Evolutionary conservation across 2,888 invertebrate species (phyloP), one percentile per base, ranked within the genome.

Genomic region (Clusia tigrina): DNA sequence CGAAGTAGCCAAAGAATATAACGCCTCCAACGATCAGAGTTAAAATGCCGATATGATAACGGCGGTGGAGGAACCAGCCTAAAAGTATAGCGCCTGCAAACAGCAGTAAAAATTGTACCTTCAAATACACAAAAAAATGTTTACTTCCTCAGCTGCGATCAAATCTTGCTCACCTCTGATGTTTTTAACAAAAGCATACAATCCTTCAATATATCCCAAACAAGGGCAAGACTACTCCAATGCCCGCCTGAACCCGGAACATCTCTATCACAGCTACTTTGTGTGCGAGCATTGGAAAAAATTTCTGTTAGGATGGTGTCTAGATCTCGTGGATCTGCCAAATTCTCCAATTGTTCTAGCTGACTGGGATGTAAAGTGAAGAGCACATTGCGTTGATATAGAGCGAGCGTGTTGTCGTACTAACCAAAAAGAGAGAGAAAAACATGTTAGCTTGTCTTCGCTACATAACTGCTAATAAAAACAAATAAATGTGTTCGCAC

Each of bases 321-420:
- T 56, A 81, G 65, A 67, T 81, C 81, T 18, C 82, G 75, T 10
- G 74, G 74, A 70, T 81, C 81, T 46, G 68, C 22, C 15, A 74
- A 62, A 6, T 57, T 17, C 38, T 79, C 73, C 46, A 81, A 63
- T 23, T 74, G 69, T 2, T 76, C 71, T 3, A 81, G 32, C 54
- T 81, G 72, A n/a, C 64, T 60, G 10, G 72, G 58, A 26, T 63
- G 46, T 54, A 80, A 56, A 38, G 72, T 69, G 53, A 81, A 77
- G 2, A 70, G 5, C 6, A 82, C 2, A 26, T 73, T 68, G 20
- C 78, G 72, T 46, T 74, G 71, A 59, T 69, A 76, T 20, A 64
- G 24, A 26, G 64, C 37, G 2, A 58, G 58, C 5, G 25, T 10
- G 42, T 63, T 62, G 60, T 75, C 70, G 58, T 68, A 71, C 81